A percentile compares a stretch with the other conserved stretches of the same genome.
Conservation (phyloP, 2,797 vertebrate species). For the Hippocampus kuda region DNA sequence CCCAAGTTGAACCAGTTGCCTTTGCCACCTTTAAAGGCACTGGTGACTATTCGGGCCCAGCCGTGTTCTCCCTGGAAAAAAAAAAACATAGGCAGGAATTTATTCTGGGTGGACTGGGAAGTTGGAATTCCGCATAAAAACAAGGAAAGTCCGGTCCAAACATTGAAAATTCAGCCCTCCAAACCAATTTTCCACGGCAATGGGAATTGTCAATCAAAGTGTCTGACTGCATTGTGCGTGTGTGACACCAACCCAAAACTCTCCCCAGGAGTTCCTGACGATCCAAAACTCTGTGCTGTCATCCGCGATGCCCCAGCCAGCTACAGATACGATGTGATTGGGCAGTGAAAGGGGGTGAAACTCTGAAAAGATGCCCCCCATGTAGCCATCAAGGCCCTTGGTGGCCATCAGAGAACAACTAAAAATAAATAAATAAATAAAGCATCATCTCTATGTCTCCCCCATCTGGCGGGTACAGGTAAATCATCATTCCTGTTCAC, state of each 20-base stretch:
- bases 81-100: neutral
- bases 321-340: constrained; percentile 89
- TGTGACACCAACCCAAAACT: constrained; percentile 79
- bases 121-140: no score
- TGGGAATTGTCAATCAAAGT: neutral
- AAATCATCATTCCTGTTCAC: constrained; percentile 44
- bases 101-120: no score
- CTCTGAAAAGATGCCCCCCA: constrained; percentile 78
- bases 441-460: neutral
- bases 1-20: constrained; percentile 86
- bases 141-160: neutral
- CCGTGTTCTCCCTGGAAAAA: constrained; percentile 79
- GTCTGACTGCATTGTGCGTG: neutral
- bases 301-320: constrained; percentile 77
- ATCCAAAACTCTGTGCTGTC: constrained; percentile 82
- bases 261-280: constrained; percentile 97
- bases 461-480: neutral
- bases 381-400: constrained; percentile 71
- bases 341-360: constrained; percentile 62
- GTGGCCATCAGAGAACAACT: constrained; percentile 97
- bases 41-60: constrained; percentile 90
- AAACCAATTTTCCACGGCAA: no score
- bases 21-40: constrained; percentile 76
- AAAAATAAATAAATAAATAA: neutral
- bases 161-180: neutral